Percentiles rank a stretch among this genome's conserved stretches.
These are phyloP conservation scores for Scaptomyza reducta DNA, from an alignment of 2,888 invertebrate genomes.

Conservation along the genomic window DNA sequence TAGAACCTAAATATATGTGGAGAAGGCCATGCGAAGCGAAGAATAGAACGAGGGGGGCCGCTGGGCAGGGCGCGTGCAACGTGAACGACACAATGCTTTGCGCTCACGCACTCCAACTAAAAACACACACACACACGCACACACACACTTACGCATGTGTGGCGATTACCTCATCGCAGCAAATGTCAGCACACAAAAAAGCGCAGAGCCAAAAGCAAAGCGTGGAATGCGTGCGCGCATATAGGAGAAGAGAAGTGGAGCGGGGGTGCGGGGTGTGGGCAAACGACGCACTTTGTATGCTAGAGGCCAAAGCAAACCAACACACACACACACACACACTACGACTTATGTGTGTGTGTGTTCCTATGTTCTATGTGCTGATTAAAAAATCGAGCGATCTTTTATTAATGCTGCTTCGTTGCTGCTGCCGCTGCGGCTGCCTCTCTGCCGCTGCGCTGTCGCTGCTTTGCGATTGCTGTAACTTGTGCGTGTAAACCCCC, in stretches of 20 bases:
- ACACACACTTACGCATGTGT: constrained; percentile 51
- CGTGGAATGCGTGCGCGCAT: constrained; percentile 66
- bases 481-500: constrained; percentile 30
- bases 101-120: constrained; percentile 55
- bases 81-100: constrained; percentile 62
- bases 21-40: constrained; percentile 26
- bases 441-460: constrained; percentile 16
- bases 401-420: constrained; percentile 52
- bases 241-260: background rate
- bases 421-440: constrained; percentile 22
- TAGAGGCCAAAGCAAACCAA: constrained; percentile 52
- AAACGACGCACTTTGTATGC: constrained; percentile 58
- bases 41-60: constrained; percentile 4
- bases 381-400: constrained; percentile 69
- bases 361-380: constrained; percentile 54
- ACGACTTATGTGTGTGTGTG: constrained; percentile 13
- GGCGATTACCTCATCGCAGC: constrained; percentile 76
- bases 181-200: constrained; percentile 63
- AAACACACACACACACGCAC: constrained; percentile 21
- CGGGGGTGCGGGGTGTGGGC: too few species aligned
- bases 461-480: constrained; percentile 54
- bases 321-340: background rate
- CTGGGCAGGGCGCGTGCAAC: constrained; percentile 58
- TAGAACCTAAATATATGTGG: constrained; percentile 36
- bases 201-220: constrained; percentile 58